Base-by-base conservation (phyloP, 2,888 invertebrate species). In the Morpho deidamia region DNA sequence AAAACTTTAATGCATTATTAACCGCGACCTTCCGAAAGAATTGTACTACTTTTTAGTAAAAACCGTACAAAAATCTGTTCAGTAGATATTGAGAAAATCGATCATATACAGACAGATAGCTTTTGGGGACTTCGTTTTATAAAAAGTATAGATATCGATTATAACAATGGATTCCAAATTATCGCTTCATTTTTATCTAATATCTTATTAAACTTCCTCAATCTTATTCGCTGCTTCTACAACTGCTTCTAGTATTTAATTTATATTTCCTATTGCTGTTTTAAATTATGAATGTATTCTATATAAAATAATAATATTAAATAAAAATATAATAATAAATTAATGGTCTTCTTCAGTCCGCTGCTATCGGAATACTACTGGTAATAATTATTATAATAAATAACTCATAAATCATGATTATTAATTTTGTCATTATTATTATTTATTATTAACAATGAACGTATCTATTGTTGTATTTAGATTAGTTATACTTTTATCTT, bases 361-460 rank as follows among this genome's bases (percentile, higher is more conserved):
- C 93, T 87, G 92, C 93, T 83, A 92, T 94, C 83, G 94, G 93
- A 93, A 91, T 93, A 82, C 90, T 93, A 89, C 92, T 94, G 93
- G 93, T 94, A 93, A 94, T 90, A 71, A 64, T 67, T 65, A 73
- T 67, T 70, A 67, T 74, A 89, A 87, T 68, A 71, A 68, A 66
- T 68, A 81, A 78, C 62, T 63, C 66, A 69, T 69, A 64, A 70
- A 71, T 69, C 76, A 75, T 74, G 53, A 68, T 70, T 74, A 71
- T 66, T 70, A 65, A 68, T 72, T 74, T 68, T 42, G 64, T 65
- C 58, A 66, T 74, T 66, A 67, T 68, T 69, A 64, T 69, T 62
- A 60, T 63, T 65, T 65, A 61, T 65, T 65, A 58, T 58, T 59
- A 52, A 56, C 44, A 55, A 63, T 53, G 32, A 53, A 58, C 44